A percentile compares a stretch with the other conserved stretches of the same genome.
phyloP scores from a whole-genome alignment of 2,797 vertebrate species.

The Eulemur coronatus region DNA sequence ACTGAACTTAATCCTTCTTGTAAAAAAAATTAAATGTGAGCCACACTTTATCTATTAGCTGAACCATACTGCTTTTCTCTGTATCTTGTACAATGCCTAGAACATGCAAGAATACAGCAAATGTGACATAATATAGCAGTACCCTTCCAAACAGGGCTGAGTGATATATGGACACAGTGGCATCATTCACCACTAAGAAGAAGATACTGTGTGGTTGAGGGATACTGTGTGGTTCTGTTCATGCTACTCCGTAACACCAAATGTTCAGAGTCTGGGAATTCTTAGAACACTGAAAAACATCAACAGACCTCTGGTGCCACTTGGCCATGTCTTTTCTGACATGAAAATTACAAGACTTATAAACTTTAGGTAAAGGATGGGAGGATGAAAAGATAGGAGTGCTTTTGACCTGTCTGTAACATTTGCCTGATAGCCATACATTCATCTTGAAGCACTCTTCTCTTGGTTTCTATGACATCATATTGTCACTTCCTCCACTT shows the following conservation, averaged over 20 bases:
- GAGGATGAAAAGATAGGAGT: neutral
- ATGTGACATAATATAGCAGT: neutral
- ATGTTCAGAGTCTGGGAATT: neutral
- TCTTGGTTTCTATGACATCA: neutral
- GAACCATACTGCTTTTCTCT: neutral
- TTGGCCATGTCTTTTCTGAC: neutral
- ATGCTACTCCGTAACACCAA: neutral
- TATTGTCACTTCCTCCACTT: neutral
- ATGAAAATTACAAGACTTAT: neutral
- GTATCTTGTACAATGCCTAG: neutral
- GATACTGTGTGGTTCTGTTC: neutral
- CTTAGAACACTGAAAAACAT: neutral
- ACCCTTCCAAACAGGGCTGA: neutral
- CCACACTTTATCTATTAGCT: neutral
- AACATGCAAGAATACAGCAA: neutral
- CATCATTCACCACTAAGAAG: neutral
- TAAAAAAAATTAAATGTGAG: neutral
- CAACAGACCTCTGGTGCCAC: neutral
- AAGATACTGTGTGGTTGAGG: neutral
- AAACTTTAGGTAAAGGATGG: neutral
- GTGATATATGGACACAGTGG: neutral
- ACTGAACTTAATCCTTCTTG: neutral
- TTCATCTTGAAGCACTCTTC: neutral
- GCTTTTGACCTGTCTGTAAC: neutral
- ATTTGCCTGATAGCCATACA: neutral